These are phyloP conservation scores for Paelopatides confundens DNA, from an alignment of 53 echinoderm and acorn worm genomes.

Conservation along the genomic window DNA sequence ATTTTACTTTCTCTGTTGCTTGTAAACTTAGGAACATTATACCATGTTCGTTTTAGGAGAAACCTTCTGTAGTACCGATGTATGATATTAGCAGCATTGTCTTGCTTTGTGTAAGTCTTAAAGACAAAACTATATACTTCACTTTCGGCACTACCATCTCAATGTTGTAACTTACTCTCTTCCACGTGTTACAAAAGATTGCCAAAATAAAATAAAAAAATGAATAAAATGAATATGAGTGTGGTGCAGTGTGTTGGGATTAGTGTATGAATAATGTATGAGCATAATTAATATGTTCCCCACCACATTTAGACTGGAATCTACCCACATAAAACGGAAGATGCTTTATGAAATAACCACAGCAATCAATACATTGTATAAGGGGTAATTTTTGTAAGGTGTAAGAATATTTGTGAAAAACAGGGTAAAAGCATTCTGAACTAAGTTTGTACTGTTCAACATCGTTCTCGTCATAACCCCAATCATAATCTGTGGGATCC, in stretches of 20 bases:
- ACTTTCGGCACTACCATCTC: background rate
- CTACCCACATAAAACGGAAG: slow-evolving; percentile 59
- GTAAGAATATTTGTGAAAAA: slow-evolving; percentile 60
- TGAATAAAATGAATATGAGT: slow-evolving; percentile 56
- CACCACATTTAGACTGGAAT: slow-evolving; percentile 75
- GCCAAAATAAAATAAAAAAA: too few species aligned
- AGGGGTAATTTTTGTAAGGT: too few species aligned
- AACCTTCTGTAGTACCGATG: background rate
- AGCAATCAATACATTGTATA: slow-evolving; percentile 66
- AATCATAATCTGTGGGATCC: slow-evolving; percentile 28
- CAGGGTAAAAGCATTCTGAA: slow-evolving; percentile 69
- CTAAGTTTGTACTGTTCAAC: background rate
- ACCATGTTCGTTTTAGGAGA: too few species aligned
- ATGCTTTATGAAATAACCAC: slow-evolving; percentile 46
- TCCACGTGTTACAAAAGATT: background rate
- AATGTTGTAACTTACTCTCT: background rate
- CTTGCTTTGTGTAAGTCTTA: background rate
- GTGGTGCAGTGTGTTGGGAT: slow-evolving; percentile 70
- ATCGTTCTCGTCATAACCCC: background rate
- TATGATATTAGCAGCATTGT: background rate
- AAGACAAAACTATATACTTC: too few species aligned
- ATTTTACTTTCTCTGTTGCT: background rate
- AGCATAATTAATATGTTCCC: slow-evolving; percentile 72
- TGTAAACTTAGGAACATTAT: too few species aligned
- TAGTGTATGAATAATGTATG: slow-evolving; percentile 64